A percentile compares a stretch with the other conserved stretches of the same genome.
Evolutionary conservation across 30 jellyfish, hydroid and myxozoan genomes (phyloP).

Genomic region (Aurelia aurita): DNA sequence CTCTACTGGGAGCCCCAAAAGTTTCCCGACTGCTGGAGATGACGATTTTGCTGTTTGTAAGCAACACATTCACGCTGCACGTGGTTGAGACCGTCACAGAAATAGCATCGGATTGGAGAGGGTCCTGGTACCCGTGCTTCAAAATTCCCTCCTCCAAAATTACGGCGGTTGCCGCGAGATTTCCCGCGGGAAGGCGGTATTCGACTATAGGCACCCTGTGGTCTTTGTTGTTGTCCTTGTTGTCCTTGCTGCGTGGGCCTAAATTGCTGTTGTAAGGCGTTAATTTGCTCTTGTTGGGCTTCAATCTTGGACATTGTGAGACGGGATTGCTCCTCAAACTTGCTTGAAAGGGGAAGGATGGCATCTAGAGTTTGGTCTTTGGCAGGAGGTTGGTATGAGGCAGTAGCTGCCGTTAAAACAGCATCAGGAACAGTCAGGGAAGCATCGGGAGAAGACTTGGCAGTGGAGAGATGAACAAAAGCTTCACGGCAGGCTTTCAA

Average conservation of each 20-base stretch:
- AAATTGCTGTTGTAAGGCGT: conserved; percentile 9
- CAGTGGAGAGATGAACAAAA: conserved; percentile 13
- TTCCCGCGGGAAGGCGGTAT: too few relatives aligned
- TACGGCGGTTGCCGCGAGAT: conserved; percentile 6
- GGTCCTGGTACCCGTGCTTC: conserved; percentile 17
- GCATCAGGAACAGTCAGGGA: conserved; percentile 27
- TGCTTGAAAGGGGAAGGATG: conserved; percentile 28
- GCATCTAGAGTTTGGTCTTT: conserved; percentile 29
- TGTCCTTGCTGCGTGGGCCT: background rate
- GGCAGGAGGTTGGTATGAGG: conserved; percentile 27
- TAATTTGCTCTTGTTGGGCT: conserved; percentile 41
- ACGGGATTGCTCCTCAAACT: conserved; percentile 42
- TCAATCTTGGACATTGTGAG: conserved; percentile 17
- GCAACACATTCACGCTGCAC: conserved; percentile 1
- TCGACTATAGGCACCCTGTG: too few relatives aligned
- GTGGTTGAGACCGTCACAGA: conserved; percentile 7
- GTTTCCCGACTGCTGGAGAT: background rate
- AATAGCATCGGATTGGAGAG: background rate
- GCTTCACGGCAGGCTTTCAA: conserved; percentile 39
- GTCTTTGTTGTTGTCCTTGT: background rate
- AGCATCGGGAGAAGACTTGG: background rate
- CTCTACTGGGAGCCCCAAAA: conserved; percentile 31
- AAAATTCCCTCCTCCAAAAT: background rate
- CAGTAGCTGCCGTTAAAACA: conserved; percentile 20
- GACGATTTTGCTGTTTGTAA: background rate